Conservation (phyloP, 2,888 invertebrate genomes). For the Scaptomyza caliginosa region DNA sequence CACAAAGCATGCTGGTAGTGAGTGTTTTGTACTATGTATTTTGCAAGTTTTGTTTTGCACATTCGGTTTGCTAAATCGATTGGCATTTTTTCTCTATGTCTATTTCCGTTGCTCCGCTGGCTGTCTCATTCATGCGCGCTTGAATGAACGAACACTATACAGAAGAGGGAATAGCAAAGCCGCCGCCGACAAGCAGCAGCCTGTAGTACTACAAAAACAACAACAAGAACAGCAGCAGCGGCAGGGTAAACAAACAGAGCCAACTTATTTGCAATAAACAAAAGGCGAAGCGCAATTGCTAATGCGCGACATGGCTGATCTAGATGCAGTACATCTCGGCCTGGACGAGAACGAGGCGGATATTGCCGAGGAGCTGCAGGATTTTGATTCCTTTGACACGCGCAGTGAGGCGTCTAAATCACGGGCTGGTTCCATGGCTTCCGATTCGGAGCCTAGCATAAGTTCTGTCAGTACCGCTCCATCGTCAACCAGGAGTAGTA, state of each 20-base stretch:
- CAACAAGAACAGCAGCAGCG: conserved; percentile 20
- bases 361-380: conserved; percentile 91
- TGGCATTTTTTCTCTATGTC: conserved; percentile 78
- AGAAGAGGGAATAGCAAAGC: conserved; percentile 43
- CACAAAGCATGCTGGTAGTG: conserved; percentile 31
- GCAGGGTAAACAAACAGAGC: conserved; percentile 61
- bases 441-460: conserved; percentile 88
- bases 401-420: conserved; percentile 94
- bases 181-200: conserved; percentile 28
- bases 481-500: conserved; percentile 84
- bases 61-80: conserved; percentile 68
- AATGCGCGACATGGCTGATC: conserved; percentile 84
- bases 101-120: conserved; percentile 56
- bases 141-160: conserved; percentile 37
- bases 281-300: conserved; percentile 43
- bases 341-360: conserved; percentile 89
- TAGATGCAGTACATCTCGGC: conserved; percentile 88
- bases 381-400: conserved; percentile 90
- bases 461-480: conserved; percentile 90
- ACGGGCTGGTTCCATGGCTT: conserved; percentile 87
- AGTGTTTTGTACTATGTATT: conserved; percentile 24
- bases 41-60: conserved; percentile 34
- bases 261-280: conserved; percentile 16
- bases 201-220: conserved; percentile 27
- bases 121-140: conserved; percentile 46